Evolutionary conservation across 2,888 invertebrate genomes (phyloP).

Genomic region (Bedellia somnulentella): DNA sequence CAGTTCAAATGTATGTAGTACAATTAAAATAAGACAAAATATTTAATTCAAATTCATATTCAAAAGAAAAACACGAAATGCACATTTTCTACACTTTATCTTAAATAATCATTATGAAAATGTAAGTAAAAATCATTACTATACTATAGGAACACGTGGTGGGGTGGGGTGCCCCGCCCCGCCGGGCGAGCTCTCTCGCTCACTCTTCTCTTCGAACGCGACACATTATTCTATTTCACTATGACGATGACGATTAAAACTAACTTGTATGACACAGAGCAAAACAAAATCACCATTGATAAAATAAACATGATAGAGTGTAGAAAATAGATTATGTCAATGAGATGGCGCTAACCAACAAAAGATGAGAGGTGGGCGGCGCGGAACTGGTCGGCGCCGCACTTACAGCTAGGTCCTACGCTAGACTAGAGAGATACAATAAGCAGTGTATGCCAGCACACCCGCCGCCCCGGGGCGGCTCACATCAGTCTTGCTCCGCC

Average conservation of each 20-base stretch:
- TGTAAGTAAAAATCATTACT: constrained; percentile 29
- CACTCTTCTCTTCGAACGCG: constrained; percentile 1
- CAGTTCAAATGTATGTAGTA: constrained; percentile 51
- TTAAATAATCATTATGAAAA: constrained; percentile 24
- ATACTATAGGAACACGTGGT: constrained; percentile 36
- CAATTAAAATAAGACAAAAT: constrained; percentile 58
- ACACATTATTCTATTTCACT: constrained; percentile 3
- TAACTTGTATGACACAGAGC: constrained; percentile 8
- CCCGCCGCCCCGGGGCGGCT: no score
- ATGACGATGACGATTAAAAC: constrained; percentile 2
- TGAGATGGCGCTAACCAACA: constrained; percentile 32
- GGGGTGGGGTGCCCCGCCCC: neutral
- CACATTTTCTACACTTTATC: constrained; percentile 58
- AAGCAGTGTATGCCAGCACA: constrained; percentile 3
- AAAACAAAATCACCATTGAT: constrained; percentile 13
- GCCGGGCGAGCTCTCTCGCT: neutral
- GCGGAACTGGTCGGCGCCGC: no score
- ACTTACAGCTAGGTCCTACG: constrained; percentile 9
- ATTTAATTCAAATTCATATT: constrained; percentile 55
- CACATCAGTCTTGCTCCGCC: no score
- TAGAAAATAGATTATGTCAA: constrained; percentile 42
- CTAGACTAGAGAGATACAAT: constrained; percentile 11
- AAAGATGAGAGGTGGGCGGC: constrained; percentile 22
- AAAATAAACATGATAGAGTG: constrained; percentile 42
- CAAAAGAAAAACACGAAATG: constrained; percentile 54